Base-by-base conservation (phyloP, 2,797 vertebrate species). In the Sebastes matsubarae region DNA sequence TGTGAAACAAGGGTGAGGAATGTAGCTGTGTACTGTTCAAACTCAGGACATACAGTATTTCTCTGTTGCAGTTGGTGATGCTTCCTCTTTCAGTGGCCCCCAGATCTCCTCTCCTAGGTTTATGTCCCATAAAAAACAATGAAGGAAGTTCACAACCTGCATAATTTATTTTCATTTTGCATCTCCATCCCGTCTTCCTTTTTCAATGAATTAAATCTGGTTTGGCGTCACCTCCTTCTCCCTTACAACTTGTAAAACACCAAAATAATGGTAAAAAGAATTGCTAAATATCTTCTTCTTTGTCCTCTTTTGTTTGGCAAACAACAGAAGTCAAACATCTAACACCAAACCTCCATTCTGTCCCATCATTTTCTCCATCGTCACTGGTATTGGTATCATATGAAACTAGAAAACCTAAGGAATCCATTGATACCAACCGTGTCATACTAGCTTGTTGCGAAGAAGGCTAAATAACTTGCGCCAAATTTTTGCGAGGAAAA, bases 401-500 rank as follows among this genome's bases (percentile, higher is more conserved):
- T 46, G 42, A 46, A 46, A 18, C 42, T 46, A 46, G 42, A 46
- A 46, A 46, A 18, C 42, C 6, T 46, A 46, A 46, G 42, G 42
- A 46, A 46, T 46, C 42, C 42, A 46, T 46, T 46, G 1, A 46
- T 46, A 46, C 14, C 42, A 46, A 46, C 42, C 14, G 6, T 46
- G 42, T 46, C 42, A 46, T 46, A 18, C 42, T 18, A 46, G 42
- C 42, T 46, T 46, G 14, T 18, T 46, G 42, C 6, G 0, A 2
- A 46, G 14, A 46, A 46, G 42, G 42, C 38, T 42, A 14, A 42
- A 42, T 42, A 42, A 42, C 38, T 42, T 42, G 38, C 14, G 14
- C 14, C 0, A 46, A 16, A 18, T 46, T 46, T 1, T 46, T 0
- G 14, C 14, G 42, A 46, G 14, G 14, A 46, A 46, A 46, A 46